Evolutionary conservation across 2,888 invertebrate species (phyloP), one percentile per base, ranked within the genome.

Genomic region (Gonocerus acuteangulatus): DNA sequence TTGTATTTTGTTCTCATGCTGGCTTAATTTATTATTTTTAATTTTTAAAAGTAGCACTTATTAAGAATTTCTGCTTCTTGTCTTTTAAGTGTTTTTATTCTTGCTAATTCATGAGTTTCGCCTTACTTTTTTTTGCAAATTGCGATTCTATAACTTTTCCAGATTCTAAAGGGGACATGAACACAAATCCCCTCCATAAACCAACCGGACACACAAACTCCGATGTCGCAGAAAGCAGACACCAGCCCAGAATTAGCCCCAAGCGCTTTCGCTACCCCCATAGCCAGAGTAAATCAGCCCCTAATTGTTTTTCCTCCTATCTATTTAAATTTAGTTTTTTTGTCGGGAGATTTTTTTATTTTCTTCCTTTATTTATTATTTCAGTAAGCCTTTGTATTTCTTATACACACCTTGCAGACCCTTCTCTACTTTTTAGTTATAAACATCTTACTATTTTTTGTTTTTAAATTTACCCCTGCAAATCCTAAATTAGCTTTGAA

Each of bases 181-280:
- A 18, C 54, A 36, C 54, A n/a, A 54, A 54, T 44, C 39, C 54
- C 54, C 54, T 54, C 16, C 22, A 16, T 54, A 39, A 22, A 16
- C 54, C 54, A 4, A 19, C 34, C 54, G 44, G 44, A 34, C 54
- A 42, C 54, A 54, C 54, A 44, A 54, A 54, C 54, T 54, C 54
- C 42, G 39, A 44, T 9, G 54, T 13, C 39, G 22, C 22, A 36
- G 54, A 54, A 27, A 21, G 54, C 54, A 54, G 54, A 36, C 54
- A 21, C 11, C 54, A 54, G 54, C 21, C 54, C 2, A 54, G 54
- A 54, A 36, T 54, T 54, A 54, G 54, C 42, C 42, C 54, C 21
- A 54, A 54, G 42, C 54, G 54, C 42, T 39, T 54, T 54, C 39
- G 23, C 54, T 42, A 23, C 21, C 54, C 54, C 54, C 54, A 54